Percentiles rank a stretch among this genome's conserved stretches.
These are phyloP conservation scores for Listrodromus nycthemerus DNA, from an alignment of 2,888 invertebrate species.

Conservation along the genomic window DNA sequence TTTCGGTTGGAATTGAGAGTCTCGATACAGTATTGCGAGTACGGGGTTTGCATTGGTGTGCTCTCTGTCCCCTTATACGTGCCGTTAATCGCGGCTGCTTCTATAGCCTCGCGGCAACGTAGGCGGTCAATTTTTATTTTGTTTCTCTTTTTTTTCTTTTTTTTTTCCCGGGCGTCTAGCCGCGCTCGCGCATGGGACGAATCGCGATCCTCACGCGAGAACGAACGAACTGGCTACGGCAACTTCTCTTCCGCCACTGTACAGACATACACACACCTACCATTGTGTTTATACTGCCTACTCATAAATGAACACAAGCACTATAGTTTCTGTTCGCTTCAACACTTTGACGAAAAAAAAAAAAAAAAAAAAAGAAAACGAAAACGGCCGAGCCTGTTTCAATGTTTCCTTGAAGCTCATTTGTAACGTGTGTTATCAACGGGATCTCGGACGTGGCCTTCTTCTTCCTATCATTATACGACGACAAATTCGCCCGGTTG, in stretches of 20 bases:
- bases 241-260: constrained; percentile 58
- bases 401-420: constrained; percentile 50
- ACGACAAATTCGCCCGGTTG: constrained; percentile 10
- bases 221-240: constrained; percentile 50
- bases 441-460: constrained; percentile 25
- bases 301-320: constrained; percentile 51
- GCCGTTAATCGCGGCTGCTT: constrained; percentile 63
- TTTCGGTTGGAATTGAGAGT: constrained; percentile 13
- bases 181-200: constrained; percentile 37
- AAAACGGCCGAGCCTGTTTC: constrained; percentile 32
- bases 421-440: constrained; percentile 17
- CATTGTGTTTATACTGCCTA: constrained; percentile 51
- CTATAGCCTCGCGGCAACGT: constrained; percentile 57
- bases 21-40: constrained; percentile 29
- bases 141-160: constrained; percentile 20
- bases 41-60: background rate
- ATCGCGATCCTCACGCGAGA: constrained; percentile 63
- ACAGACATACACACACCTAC: constrained; percentile 16
- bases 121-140: constrained; percentile 64
- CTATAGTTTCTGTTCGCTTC: constrained; percentile 21
- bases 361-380: constrained; percentile 16
- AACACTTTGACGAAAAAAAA: constrained; percentile 28
- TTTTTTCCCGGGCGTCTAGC: constrained; percentile 42
- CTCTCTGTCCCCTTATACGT: constrained; percentile 64
- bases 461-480: constrained; percentile 39